These are phyloP conservation scores for Prietella phreatophila DNA, from an alignment of 2,113 vertebrate species.

Conservation along the genomic window DNA sequence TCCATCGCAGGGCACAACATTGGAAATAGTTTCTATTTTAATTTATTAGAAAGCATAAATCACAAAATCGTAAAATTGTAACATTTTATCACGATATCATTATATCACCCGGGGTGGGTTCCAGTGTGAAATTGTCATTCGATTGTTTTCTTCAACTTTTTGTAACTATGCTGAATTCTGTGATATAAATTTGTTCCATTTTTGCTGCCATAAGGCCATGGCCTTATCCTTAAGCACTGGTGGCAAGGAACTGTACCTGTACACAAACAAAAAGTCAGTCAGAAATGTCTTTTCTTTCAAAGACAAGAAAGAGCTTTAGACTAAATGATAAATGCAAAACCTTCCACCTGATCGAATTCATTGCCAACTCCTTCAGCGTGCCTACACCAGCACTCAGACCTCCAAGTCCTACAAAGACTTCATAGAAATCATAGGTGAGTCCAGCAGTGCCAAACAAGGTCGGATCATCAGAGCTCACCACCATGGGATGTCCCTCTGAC, in stretches of 20 bases:
- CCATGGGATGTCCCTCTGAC: constrained; percentile 83
- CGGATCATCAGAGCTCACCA: constrained; percentile 87
- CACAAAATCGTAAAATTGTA: too few relatives aligned
- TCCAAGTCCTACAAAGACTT: constrained; percentile 85
- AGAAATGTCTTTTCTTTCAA: neutral
- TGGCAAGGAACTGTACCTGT: constrained; percentile 72
- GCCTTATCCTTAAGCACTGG: constrained; percentile 58
- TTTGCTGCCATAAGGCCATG: constrained; percentile 59
- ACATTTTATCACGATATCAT: neutral
- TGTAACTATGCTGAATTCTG: constrained; percentile 38
- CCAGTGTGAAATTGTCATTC: neutral
- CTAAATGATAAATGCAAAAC: neutral
- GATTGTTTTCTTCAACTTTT: neutral
- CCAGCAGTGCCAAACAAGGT: constrained; percentile 81
- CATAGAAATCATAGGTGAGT: constrained; percentile 87
- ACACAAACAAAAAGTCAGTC: neutral
- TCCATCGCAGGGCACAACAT: too few relatives aligned
- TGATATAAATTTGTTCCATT: constrained; percentile 68
- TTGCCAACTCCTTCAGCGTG: constrained; percentile 84
- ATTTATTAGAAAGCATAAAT: too few relatives aligned
- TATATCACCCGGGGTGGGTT: neutral
- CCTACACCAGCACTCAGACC: constrained; percentile 81
- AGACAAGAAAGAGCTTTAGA: neutral
- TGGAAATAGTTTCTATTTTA: too few relatives aligned
- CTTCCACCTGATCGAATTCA: constrained; percentile 85